Base-by-base conservation (phyloP, 2,888 invertebrate genomes). In the Drosophila emarginata region DNA sequence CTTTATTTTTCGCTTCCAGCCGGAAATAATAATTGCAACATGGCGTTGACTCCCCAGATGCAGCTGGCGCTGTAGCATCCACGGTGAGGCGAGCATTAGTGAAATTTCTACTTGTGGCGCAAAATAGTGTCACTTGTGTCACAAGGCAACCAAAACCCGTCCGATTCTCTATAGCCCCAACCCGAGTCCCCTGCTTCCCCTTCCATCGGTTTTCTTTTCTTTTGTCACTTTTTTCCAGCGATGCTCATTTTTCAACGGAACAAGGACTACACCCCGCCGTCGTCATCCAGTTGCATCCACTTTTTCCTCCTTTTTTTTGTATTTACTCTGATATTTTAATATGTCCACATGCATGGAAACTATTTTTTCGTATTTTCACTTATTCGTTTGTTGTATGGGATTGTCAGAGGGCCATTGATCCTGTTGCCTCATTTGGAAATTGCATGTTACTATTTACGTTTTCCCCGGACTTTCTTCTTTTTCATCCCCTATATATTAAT, bases 1-100 rank as follows among this genome's bases (percentile, higher is more conserved):
- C 72, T 84, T 87, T 79, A 79, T 75, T 76, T 85, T 76, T 80
- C 74, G 77, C 87, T 87, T 76, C 82, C 72, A 84, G 77, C 67
- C 79, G 83, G 85, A 87, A 77, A 87, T 87, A 84, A 81, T 87
- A 83, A 83, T 87, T 83, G 83, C 87, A 84, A 77, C 82, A 83
- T 83, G 83, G 81, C 84, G 74, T 76, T 72, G 65, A 56, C 67
- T 76, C 69, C 79, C 68, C 66, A 69, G 63, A 36, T 62, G 64
- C 58, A 64, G 28, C 58, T 56, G 71, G n/a, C 26, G 57, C 23
- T 37, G 37, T 60, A 67, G 52, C 23, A 36, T 36, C 61, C 62
- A 61, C 61, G 28, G 68, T 65, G 70, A 65, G 61, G 68, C 67
- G 70, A 65, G 61, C 80, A 80, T 85, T 82, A 77, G 75, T 64